phyloP scores from a whole-genome alignment of 2,888 invertebrate genomes.

The Sphinx pinastri region DNA sequence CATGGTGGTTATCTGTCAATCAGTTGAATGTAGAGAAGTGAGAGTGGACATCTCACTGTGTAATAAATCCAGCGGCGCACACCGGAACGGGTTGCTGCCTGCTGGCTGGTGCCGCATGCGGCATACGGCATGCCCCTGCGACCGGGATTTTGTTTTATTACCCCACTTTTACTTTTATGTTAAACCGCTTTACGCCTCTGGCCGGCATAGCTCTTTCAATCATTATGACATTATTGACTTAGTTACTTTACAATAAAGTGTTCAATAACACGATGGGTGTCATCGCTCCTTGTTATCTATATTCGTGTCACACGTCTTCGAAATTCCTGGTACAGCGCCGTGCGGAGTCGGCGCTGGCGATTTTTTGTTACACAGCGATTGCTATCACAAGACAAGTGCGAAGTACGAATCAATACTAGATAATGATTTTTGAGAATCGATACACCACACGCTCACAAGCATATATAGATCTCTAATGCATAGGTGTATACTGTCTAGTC shows the following conservation, averaged over 20 bases:
- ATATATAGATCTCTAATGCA: neutral
- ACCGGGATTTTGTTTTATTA: conserved; percentile 69
- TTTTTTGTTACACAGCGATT: conserved; percentile 54
- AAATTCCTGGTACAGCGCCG: conserved; percentile 48
- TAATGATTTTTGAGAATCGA: conserved; percentile 26
- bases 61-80: conserved; percentile 61
- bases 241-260: conserved; percentile 23
- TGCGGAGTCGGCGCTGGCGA: conserved; percentile 49
- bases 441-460: neutral
- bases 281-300: conserved; percentile 51
- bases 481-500: neutral
- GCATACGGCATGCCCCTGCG: conserved; percentile 29
- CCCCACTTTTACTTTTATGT: conserved; percentile 72
- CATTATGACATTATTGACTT: neutral
- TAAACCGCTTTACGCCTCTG: conserved; percentile 41
- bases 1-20: conserved; percentile 36
- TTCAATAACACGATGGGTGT: conserved; percentile 28
- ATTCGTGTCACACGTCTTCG: conserved; percentile 51
- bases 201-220: conserved; percentile 1
- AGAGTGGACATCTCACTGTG: conserved; percentile 51
- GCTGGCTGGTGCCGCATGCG: conserved; percentile 20
- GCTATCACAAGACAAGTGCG: conserved; percentile 40
- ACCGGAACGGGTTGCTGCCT: conserved; percentile 56
- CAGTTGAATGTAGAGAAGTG: conserved; percentile 43
- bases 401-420: conserved; percentile 22